phyloP scores from a whole-genome alignment of 2,113 vertebrate genomes.

The Ptilorrhoa leucosticta region DNA sequence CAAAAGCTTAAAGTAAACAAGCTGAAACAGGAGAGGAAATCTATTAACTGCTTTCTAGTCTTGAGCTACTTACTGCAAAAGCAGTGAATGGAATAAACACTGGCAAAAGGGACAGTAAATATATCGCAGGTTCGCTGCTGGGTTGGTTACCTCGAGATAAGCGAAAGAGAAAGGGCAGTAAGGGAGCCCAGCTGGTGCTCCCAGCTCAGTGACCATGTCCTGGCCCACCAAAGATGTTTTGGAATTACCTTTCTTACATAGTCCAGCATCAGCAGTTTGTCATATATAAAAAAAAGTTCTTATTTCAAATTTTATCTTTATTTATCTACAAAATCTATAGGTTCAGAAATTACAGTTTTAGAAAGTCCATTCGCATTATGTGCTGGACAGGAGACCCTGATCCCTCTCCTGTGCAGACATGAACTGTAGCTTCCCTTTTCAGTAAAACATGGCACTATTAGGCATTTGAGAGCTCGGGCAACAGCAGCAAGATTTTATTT shows the following conservation, averaged over 20 bases:
- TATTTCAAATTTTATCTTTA: background rate
- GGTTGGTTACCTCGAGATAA: background rate
- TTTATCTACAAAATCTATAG: background rate
- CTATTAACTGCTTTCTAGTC: constrained; percentile 21
- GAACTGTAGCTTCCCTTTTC: background rate
- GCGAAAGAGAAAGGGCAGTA: background rate
- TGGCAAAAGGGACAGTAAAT: background rate
- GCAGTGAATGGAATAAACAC: background rate
- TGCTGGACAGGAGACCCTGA: background rate
- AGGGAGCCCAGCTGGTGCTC: background rate
- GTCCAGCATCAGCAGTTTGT: background rate
- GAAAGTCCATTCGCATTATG: background rate
- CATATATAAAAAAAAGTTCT: background rate
- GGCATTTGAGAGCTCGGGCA: background rate
- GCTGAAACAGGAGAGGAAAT: constrained; percentile 24
- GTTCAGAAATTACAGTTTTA: background rate
- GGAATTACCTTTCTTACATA: background rate
- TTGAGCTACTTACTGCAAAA: constrained; percentile 14
- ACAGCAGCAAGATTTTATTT: background rate
- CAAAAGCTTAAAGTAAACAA: constrained; percentile 41
- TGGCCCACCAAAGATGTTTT: background rate
- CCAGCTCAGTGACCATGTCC: background rate
- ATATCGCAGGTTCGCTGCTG: background rate
- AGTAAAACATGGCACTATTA: background rate
- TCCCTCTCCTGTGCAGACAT: background rate